Base-by-base conservation (phyloP, 2,113 vertebrate species). In the Sinocyclocheilus grahami region DNA sequence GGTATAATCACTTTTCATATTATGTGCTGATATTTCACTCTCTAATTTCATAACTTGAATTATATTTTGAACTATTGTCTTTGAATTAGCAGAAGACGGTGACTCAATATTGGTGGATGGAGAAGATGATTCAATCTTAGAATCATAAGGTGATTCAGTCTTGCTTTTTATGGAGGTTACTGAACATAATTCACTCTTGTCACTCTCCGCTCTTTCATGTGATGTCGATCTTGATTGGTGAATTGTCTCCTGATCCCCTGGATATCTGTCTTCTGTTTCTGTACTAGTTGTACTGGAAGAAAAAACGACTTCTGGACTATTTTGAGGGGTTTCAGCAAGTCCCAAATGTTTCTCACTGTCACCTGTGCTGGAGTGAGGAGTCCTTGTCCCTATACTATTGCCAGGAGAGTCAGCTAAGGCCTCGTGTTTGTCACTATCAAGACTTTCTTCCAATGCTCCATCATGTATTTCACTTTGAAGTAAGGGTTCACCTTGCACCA, bases 291-390 rank as follows among this genome's bases (percentile, higher is more conserved):
- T 91, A 37, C 92, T 94, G 86, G 94, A 91, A 85, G 95, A 95
- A 88, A 94, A 93, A 1, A 92, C 94, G 85, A 94, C 96, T 89
- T 96, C 94, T 30, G 94, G 94, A 86, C 94, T 96, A 0, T 94
- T 95, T 91, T 96, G 94, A 1, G 95, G 92, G 27, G 94, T 96
- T 86, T 95, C 92, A 55, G 92, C 91, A 62, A 96, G 90, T 51
- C 93, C 95, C 86, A 97, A 95, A 33, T 95, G 95, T 88, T 95
- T 95, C 53, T 96, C 96, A 89, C 92, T 96, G 85, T 97, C 96
- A 86, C 95, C 96, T 12, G 96, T 96, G 88, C 95, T 96, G 46
- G 95, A 93, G 86, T 92, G 92, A 87, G 94, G 95, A n/a, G 93
- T 95, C 77, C 93, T 95, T 0, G 94, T 93, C 75, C 95, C 93